Percentiles rank a stretch among this genome's conserved stretches.
Evolutionary conservation across 2,888 invertebrate species (phyloP).

Genomic region (Caenorhabditis sulstoni): DNA sequence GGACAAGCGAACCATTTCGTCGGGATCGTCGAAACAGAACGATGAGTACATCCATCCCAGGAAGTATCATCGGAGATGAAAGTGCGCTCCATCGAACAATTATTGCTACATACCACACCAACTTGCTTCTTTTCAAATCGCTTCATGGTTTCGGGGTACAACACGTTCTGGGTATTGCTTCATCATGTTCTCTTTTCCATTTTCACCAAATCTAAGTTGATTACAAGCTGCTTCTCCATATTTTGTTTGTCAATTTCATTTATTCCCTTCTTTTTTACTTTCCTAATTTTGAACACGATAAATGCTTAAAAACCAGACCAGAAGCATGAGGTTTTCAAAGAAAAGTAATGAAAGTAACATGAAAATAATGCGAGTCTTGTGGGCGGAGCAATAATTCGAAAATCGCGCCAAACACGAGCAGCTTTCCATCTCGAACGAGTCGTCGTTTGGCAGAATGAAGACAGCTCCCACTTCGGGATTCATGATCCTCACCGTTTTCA

Average conservation of each 20-base stretch:
- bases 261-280: neutral
- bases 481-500: slow-evolving; percentile 18
- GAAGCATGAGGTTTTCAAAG: slow-evolving; percentile 18
- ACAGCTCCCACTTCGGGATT: slow-evolving; percentile 22
- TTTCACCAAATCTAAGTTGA: no score
- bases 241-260: no score
- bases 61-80: slow-evolving; percentile 43
- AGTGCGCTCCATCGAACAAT: no score
- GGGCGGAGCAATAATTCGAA: slow-evolving; percentile 4
- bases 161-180: neutral
- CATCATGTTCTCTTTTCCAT: no score
- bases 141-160: no score
- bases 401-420: neutral
- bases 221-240: no score
- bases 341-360: slow-evolving; percentile 12
- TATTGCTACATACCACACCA: no score
- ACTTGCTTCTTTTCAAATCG: no score
- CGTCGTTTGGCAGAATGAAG: neutral
- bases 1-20: slow-evolving; percentile 75
- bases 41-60: slow-evolving; percentile 66
- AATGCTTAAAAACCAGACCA: slow-evolving; percentile 10
- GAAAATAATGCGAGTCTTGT: slow-evolving; percentile 19
- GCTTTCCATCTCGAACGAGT: neutral
- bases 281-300: neutral
- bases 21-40: slow-evolving; percentile 73